These are phyloP conservation scores for Sarcophilus harrisii DNA, from an alignment of 2,797 vertebrate species.

Conservation along the genomic window DNA sequence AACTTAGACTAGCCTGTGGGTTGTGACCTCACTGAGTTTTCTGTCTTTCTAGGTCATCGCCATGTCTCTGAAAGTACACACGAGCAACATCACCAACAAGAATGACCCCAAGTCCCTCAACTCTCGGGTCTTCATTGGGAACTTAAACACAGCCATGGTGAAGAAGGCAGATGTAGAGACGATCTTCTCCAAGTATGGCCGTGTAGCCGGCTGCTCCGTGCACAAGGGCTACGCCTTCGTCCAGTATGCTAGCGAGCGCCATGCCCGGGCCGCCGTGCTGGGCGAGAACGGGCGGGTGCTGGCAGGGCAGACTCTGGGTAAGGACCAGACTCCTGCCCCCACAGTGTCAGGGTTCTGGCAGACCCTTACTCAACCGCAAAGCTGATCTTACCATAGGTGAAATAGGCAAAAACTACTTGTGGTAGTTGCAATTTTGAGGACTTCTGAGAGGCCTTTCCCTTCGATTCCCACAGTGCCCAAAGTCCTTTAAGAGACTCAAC, in stretches of 20 bases:
- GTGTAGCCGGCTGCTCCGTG: slow-evolving; percentile 94
- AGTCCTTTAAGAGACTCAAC: not conserved
- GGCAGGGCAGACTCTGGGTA: slow-evolving; percentile 94
- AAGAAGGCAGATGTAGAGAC: slow-evolving; percentile 95
- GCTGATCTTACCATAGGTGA: not conserved
- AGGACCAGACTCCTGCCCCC: slow-evolving; percentile 70
- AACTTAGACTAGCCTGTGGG: not conserved
- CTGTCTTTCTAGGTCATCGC: slow-evolving; percentile 78
- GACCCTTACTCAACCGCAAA: not conserved
- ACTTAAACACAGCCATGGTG: slow-evolving; percentile 95
- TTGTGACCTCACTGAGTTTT: slow-evolving; percentile 54
- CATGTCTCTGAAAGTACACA: slow-evolving; percentile 96
- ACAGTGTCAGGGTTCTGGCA: not conserved
- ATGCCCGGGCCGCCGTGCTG: slow-evolving; percentile 92
- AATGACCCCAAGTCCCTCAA: slow-evolving; percentile 98
- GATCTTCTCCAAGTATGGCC: slow-evolving; percentile 95
- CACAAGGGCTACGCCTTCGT: slow-evolving; percentile 97
- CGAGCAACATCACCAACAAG: slow-evolving; percentile 97
- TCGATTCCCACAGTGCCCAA: not conserved
- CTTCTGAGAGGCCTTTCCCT: not conserved
- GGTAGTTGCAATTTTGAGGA: not conserved
- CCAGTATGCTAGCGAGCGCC: slow-evolving; percentile 93
- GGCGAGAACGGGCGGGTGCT: slow-evolving; percentile 94
- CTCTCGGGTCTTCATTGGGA: slow-evolving; percentile 96
- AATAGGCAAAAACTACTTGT: not conserved